Conservation (phyloP, 1,140 invertebrate genomes). For the Bombus fervidus region DNA sequence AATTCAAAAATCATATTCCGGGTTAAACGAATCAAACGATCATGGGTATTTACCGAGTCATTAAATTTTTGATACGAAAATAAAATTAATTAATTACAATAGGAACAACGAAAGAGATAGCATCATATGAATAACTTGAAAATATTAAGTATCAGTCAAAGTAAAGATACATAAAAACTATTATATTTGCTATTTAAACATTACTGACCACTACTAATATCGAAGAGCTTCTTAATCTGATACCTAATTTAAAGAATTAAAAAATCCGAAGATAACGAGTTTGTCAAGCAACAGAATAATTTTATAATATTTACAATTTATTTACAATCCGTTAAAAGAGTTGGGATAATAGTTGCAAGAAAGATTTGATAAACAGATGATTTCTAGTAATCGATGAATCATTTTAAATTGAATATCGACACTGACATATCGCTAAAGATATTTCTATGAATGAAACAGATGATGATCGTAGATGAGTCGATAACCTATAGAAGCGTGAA, state of each 20-base stretch:
- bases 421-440: neutral
- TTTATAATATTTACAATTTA: too few species aligned
- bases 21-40: neutral
- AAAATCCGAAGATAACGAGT: too few species aligned
- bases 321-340: too few species aligned
- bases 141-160: neutral
- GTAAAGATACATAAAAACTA: too few species aligned
- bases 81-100: neutral
- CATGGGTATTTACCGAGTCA: neutral
- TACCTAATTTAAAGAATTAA: too few species aligned
- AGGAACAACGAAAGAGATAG: too few species aligned
- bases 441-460: neutral
- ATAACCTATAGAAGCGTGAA: constrained; percentile 40
- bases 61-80: neutral
- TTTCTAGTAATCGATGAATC: neutral
- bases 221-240: too few species aligned
- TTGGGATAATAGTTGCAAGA: too few species aligned
- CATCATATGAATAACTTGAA: too few species aligned
- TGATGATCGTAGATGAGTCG: constrained; percentile 21
- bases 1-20: neutral
- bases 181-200: too few species aligned
- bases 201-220: too few species aligned
- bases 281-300: too few species aligned
- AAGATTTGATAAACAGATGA: neutral
- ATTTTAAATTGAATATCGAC: neutral